Conservation (phyloP, 2,888 invertebrate species). For the Amblyteles armatorius region DNA sequence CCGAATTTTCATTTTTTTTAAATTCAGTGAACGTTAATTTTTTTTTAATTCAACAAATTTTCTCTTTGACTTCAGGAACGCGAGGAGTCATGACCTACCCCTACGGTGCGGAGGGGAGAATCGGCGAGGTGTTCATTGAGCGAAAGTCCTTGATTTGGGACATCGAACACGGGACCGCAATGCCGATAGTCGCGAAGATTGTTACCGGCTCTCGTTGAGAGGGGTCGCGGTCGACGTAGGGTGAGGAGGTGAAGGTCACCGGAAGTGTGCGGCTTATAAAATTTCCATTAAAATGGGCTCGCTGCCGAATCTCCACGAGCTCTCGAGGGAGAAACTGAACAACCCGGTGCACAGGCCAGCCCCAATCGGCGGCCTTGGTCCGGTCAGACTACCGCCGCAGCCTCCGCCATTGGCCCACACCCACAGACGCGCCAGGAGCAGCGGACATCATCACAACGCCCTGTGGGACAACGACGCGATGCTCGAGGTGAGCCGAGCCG, state of each 20-base stretch:
- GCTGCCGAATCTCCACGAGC: slow-evolving; percentile 88
- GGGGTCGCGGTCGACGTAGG: slow-evolving; percentile 64
- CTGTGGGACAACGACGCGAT: slow-evolving; percentile 82
- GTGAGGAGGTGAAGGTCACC: slow-evolving; percentile 62
- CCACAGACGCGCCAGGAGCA: slow-evolving; percentile 81
- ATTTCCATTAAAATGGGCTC: slow-evolving; percentile 86
- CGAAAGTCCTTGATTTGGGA: slow-evolving; percentile 23
- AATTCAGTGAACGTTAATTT: background rate
- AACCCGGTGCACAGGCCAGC: slow-evolving; percentile 79
- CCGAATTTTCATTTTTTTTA: too few relatives aligned
- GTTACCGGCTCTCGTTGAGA: slow-evolving; percentile 41
- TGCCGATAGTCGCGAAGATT: slow-evolving; percentile 41
- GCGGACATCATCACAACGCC: slow-evolving; percentile 80
- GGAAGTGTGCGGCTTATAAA: slow-evolving; percentile 7
- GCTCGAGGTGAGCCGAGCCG: slow-evolving; percentile 78
- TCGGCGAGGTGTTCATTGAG: slow-evolving; percentile 43
- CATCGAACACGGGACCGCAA: slow-evolving; percentile 9
- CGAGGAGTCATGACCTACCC: slow-evolving; percentile 22
- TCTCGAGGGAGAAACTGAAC: slow-evolving; percentile 84
- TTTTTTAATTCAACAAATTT: background rate
- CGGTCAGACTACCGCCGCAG: slow-evolving; percentile 79
- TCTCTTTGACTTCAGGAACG: slow-evolving; percentile 23
- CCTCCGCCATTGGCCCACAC: slow-evolving; percentile 80
- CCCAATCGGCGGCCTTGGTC: slow-evolving; percentile 78
- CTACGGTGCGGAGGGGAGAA: slow-evolving; percentile 16